Base-by-base conservation (phyloP, 2,113 vertebrate genomes). In the Theristicus caerulescens region DNA sequence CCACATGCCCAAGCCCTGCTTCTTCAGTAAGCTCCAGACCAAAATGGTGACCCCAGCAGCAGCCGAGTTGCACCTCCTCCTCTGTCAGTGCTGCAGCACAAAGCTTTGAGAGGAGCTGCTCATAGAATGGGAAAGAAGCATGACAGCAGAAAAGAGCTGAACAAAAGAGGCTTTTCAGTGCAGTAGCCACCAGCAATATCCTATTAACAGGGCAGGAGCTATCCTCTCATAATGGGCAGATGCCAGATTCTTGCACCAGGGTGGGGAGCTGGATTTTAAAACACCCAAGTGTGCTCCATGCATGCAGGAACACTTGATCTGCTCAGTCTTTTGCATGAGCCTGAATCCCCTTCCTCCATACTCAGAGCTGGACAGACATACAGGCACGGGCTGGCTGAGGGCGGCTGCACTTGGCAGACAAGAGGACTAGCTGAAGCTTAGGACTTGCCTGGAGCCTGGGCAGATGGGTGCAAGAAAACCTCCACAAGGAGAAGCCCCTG, bases 331-430 rank as follows among this genome's bases (percentile, higher is more conserved):
- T 34, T 6, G 16, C 11, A 10, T 2, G 9, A 46, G 13, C 52
- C 57, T 3, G 7, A 58, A 38, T 13, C 26, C 40, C 65, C 31
- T 27, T 27, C n/a, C 42, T 32, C 42, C 26, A 4, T 1, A 0
- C n/a, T 16, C 27, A 4, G 19, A 51, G 49, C 42, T 16, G 59
- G 66, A 32, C 65, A 26, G 57, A 57, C 6, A 1, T 10, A 42
- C 6, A 2, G 27, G 14, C 47, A 8, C 21, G 71, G 55, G 16
- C 62, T 46, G 24, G 51, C 31, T 15, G 36, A 32, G 22, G 42
- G 12, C 2, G 0, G 27, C 52, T 22, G 18, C 5, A 1, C 42
- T 6, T 7, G 0, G 11, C 32, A 52, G 26, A 12, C 6, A 1
- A 36, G 29, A 21, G 49, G 18, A 59, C 11, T 32, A 9, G 6